Evolutionary conservation across 2,113 vertebrate genomes (phyloP).

Genomic region (Rhynchopsitta pachyrhyncha): DNA sequence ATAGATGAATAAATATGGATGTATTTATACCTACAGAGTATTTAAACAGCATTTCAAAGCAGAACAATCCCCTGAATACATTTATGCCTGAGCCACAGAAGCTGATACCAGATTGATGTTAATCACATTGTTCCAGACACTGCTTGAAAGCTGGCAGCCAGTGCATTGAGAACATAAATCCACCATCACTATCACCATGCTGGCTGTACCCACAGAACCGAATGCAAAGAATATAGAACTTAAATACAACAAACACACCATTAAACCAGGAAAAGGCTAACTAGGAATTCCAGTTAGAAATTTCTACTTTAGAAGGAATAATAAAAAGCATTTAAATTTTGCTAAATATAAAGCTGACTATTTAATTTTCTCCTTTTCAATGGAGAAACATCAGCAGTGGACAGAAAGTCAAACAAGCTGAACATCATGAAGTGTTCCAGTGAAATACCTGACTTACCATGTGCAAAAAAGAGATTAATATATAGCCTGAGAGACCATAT

Average conservation of each 20-base stretch:
- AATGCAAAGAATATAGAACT: neutral
- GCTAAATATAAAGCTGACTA: neutral
- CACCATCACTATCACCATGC: neutral
- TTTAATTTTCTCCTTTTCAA: neutral
- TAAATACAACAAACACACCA: fast-evolving
- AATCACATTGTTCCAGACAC: neutral
- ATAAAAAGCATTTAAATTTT: neutral
- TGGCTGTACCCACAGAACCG: neutral
- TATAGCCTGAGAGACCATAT: neutral
- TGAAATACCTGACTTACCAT: neutral
- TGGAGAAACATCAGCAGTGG: neutral
- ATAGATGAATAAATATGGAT: neutral
- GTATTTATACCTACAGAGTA: neutral
- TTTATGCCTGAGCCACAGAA: neutral
- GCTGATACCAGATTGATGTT: neutral
- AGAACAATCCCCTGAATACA: neutral
- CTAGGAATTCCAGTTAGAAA: neutral
- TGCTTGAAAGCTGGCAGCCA: neutral
- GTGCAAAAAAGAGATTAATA: neutral
- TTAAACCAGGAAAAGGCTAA: neutral
- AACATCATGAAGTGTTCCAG: neutral
- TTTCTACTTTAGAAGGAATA: neutral
- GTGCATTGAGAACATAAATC: neutral
- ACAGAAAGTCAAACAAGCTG: neutral
- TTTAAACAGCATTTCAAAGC: neutral